phyloP scores from a whole-genome alignment of 2,888 invertebrate genomes.

The Ichneumoninae sp. region DNA sequence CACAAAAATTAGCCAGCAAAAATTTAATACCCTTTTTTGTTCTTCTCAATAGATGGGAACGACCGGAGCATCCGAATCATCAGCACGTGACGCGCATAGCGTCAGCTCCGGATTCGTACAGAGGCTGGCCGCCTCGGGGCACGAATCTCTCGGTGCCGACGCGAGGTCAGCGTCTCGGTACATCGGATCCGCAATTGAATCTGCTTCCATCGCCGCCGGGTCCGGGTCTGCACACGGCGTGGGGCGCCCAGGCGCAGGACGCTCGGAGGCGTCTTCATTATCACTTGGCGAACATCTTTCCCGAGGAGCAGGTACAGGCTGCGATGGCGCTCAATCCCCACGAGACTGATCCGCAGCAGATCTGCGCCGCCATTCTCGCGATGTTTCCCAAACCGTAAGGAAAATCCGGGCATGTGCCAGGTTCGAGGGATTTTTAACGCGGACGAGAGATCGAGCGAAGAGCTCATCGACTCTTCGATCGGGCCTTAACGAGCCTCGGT shows the following conservation, averaged over 20 bases:
- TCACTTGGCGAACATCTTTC: slow-evolving; percentile 96
- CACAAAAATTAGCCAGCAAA: too few relatives aligned
- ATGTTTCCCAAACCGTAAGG: slow-evolving; percentile 87
- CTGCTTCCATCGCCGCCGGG: slow-evolving; percentile 84
- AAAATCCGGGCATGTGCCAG: not conserved
- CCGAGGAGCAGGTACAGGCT: slow-evolving; percentile 94
- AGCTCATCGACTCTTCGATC: slow-evolving; percentile 45
- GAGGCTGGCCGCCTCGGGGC: slow-evolving; percentile 85
- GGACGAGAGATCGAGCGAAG: slow-evolving; percentile 12
- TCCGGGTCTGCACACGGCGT: slow-evolving; percentile 82
- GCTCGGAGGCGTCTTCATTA: slow-evolving; percentile 92
- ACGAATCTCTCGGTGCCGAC: slow-evolving; percentile 78
- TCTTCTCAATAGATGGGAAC: slow-evolving; percentile 77
- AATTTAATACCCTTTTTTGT: not conserved
- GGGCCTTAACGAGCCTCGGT: slow-evolving; percentile 35
- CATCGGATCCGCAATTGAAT: slow-evolving; percentile 89
- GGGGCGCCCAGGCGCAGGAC: slow-evolving; percentile 85
- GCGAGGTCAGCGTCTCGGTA: slow-evolving; percentile 79
- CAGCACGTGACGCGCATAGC: slow-evolving; percentile 90
- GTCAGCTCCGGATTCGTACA: slow-evolving; percentile 89
- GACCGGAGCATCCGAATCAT: slow-evolving; percentile 78
- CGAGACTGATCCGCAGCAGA: slow-evolving; percentile 94
- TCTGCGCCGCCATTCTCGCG: slow-evolving; percentile 93
- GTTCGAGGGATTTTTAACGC: slow-evolving; percentile 18
- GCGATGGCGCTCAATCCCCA: slow-evolving; percentile 95